Base-by-base conservation (phyloP, 2,113 vertebrate species). In the Sinocyclocheilus maitianheensis region DNA sequence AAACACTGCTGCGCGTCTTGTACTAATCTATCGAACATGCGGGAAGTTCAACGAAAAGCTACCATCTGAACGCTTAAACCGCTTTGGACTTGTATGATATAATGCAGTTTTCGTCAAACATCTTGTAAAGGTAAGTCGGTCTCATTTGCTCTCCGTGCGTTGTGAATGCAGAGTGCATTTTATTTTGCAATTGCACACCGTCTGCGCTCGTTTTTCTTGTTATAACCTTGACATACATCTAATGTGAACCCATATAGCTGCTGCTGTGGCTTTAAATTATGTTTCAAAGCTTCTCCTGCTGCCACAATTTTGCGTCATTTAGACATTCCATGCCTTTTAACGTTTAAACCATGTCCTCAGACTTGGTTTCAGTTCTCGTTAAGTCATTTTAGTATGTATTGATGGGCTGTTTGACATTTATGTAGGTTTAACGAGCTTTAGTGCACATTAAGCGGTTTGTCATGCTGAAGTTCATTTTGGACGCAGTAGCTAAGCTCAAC, bases 401-500 rank as follows among this genome's bases (percentile, higher is more conserved):
- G 9, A 2, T 22, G 8, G n/a, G 37, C 53, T 58, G 16, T 20
- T 22, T 78, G 10, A 22, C 1, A 12, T n/a, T 20, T 37, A 13
- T 58, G 3, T 60, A 3, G 37, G 53, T 78, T 60, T 60, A 37
- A 10, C 26, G 6, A 78, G 30, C 76, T 77, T 77, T 77, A 34
- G 34, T 34, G 1, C 12, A 37, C 30, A 60, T 37, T 78, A 37
- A 58, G 53, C 18, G 30, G 77, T 37, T 78, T n/a, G 48, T 34
- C 72, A 75, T 22, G 24, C 72, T 75, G 16, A 26, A 60, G 30
- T 53, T 75, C 24, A 7, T 76, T 81, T 37, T 20, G 16, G 37
- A 75, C 93, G 93, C 89, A 94, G 72, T 94, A 88, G 87, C 91
- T 20, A 2, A n/a, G 53, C 6, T 37, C 69, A 84, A 71, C 93